phyloP scores from a whole-genome alignment of 2,113 vertebrate species.

The Thalassoma bifasciatum region DNA sequence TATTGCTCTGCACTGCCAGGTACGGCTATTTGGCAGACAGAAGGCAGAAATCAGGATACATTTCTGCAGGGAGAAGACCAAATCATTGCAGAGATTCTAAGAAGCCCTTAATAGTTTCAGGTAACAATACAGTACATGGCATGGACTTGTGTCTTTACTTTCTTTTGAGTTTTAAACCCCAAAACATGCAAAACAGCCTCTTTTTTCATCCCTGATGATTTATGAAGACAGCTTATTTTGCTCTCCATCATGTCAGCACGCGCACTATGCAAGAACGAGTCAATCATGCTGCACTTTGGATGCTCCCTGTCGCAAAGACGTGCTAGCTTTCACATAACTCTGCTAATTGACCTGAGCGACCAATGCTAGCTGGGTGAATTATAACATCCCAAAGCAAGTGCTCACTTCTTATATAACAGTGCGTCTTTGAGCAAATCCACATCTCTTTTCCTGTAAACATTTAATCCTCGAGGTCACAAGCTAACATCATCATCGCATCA shows the following conservation, averaged over 20 bases:
- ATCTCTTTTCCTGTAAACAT: neutral
- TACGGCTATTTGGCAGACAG: conserved; percentile 36
- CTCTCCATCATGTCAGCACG: conserved; percentile 14
- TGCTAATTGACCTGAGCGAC: conserved; percentile 67
- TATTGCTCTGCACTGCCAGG: conserved; percentile 40
- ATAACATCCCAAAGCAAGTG: conserved; percentile 31
- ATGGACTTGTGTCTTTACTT: neutral
- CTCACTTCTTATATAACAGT: conserved; percentile 26
- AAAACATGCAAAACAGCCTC: neutral
- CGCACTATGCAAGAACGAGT: conserved; percentile 28
- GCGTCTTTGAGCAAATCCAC: conserved; percentile 21
- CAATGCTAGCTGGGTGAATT: conserved; percentile 42
- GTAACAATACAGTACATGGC: conserved; percentile 23
- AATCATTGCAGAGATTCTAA: conserved; percentile 40
- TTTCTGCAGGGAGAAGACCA: conserved; percentile 35
- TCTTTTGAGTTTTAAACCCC: conserved; percentile 14
- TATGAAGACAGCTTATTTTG: neutral
- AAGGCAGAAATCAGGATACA: conserved; percentile 36
- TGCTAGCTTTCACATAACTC: conserved; percentile 47
- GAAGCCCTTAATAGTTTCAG: conserved; percentile 41
- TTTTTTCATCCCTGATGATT: conserved; percentile 6
- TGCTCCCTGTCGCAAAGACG: conserved; percentile 52
- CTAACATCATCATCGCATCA: neutral
- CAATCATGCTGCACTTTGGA: conserved; percentile 53
- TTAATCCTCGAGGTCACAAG: neutral